These are phyloP conservation scores for Caenorhabditis imperialis DNA, from an alignment of 2,888 invertebrate species.

Conservation along the genomic window DNA sequence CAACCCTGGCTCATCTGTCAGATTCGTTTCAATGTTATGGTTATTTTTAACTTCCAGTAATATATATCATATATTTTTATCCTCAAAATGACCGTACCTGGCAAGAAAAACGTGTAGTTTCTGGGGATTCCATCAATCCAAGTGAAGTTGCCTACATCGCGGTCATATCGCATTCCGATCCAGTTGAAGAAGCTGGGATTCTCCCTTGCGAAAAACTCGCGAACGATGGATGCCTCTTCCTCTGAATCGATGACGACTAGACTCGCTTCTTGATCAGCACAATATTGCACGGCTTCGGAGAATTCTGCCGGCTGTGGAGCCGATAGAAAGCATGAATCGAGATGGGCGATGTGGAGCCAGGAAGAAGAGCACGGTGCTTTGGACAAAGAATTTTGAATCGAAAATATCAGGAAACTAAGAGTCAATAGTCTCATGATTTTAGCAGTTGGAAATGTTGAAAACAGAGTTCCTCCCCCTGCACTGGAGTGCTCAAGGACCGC, in stretches of 20 bases:
- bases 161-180: constrained; percentile 41
- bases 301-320: constrained; percentile 49
- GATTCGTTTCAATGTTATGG: no score
- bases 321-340: constrained; percentile 49
- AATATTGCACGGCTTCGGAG: constrained; percentile 34
- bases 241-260: constrained; percentile 37
- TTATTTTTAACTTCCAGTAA: no score
- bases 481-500: not conserved
- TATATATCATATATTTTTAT: no score
- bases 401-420: not conserved
- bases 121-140: constrained; percentile 35
- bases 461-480: constrained; percentile 6
- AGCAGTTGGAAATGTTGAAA: constrained; percentile 2
- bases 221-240: constrained; percentile 39
- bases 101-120: constrained; percentile 34
- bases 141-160: constrained; percentile 9
- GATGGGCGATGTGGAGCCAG: constrained; percentile 46
- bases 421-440: constrained; percentile 1
- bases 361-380: constrained; percentile 29
- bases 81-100: constrained; percentile 14
- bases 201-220: constrained; percentile 36
- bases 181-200: constrained; percentile 55
- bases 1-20: constrained; percentile 38
- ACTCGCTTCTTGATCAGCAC: constrained; percentile 11
- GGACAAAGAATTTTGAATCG: not conserved